Conservation (phyloP, 2,797 vertebrate genomes). For the Rhinoraja longicauda region DNA sequence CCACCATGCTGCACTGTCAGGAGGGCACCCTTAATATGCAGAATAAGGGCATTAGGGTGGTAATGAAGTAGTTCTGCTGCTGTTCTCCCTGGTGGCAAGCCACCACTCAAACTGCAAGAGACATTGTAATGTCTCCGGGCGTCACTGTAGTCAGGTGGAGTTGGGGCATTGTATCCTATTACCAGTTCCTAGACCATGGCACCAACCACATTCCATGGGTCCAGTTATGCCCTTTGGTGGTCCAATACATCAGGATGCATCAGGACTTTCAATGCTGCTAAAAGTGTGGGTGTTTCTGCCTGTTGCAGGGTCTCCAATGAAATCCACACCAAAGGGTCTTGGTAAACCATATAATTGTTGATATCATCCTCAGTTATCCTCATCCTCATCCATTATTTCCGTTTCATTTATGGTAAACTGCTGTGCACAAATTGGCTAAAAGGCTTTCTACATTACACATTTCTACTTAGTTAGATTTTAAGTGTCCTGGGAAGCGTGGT, state of each 20-base stretch:
- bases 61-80: neutral
- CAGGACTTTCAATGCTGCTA: neutral
- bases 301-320: neutral
- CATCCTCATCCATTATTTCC: no score
- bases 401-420: no score
- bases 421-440: no score
- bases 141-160: no score
- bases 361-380: no score
- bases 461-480: no score
- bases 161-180: no score
- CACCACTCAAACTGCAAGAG: neutral
- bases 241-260: neutral
- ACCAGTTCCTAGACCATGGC: neutral
- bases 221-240: neutral
- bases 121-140: no score
- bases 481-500: no score
- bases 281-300: neutral
- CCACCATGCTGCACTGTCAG: neutral
- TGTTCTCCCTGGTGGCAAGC: neutral
- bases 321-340: no score
- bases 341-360: no score
- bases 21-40: neutral
- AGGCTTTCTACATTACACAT: no score
- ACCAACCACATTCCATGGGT: neutral
- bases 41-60: neutral